Evolutionary conservation across 1,140 invertebrate genomes (phyloP), one percentile per base, ranked within the genome.

Genomic region (Diprion similis): DNA sequence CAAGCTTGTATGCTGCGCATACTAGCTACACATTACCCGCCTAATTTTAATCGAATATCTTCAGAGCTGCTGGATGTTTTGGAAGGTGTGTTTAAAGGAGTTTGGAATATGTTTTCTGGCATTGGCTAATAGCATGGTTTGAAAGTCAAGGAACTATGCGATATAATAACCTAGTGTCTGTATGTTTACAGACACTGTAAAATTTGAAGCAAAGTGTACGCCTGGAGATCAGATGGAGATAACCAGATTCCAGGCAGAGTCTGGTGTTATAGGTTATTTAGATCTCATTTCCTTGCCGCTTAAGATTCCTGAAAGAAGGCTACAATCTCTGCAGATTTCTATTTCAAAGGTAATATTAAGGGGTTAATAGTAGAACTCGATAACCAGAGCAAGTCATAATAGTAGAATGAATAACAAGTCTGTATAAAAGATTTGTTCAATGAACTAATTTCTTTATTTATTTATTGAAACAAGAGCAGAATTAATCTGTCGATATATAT

Each of bases 1-100:
- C 86, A 88, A 77, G 79, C 83, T 37, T 80, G 77, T 74, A 85
- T 88, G 78, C 78, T 88, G 11, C 79, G 80, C 71, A 79, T 85
- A 72, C 79, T 88, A 8, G 83, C 80, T 37, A 73, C 77, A 10
- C 77, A 82, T 65, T 78, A 87, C 75, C 48, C 76, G 0, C 71
- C 70, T 51, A 81, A 81, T 73, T 86, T 84, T 75, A 66, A 76
- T 51, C 74, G 46, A 67, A 86, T 83, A 73, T 80, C 78, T 24
- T 45, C 68, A 9, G 82, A 81, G 48, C 87, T 87, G 46, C 71
- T 87, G n/a, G 72, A 75, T 48, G 81, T 85, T 45, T 66, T 87
- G 0, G 75, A 82, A 73, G 82, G 83, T 84, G 83, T 67, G 24
- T 37, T n/a, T 10, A 73, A 24, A 72, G 18, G 46, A 0, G 45